Base-by-base conservation (phyloP, 2,797 vertebrate species). In the Acrossocheilus fasciatus region DNA sequence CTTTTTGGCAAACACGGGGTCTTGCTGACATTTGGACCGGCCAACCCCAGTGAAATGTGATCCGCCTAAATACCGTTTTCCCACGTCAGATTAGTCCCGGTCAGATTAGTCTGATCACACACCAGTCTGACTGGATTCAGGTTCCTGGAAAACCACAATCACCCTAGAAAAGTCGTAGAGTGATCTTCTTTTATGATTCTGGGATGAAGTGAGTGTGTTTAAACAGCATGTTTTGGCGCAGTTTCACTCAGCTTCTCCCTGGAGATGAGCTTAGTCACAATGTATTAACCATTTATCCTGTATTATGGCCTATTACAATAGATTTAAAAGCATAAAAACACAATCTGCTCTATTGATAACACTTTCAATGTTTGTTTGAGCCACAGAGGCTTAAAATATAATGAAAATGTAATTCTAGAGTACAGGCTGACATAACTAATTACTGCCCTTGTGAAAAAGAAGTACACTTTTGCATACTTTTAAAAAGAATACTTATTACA, bases 261-360 rank as follows among this genome's bases (percentile, higher is more conserved):
- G 47, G 45, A 87, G 39, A 64, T 39, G 52, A 26, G 68, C 39
- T 77, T 66, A 26, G 12, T 80, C 79, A 66, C 3, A 30, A 68
- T 41, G 50, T 41, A 26, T 41, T 17, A 86, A 66, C 36, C 30
- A 39, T 15, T 43, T 14, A 8, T 30, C 50, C 30, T 73, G 26
- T 15, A 50, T 73, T 64, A 45, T 10, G 7, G 8, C 12, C 81
- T 72, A 36, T 77, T 43, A 30, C 52, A 50, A 26, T 52, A 93
- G 90, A 89, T 92, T 92, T 95, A 95, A 95, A 93, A 94, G 78
- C 69, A 88, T 81, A 87, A 87, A 88, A 91, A 94, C n/a, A 11
- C 39, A 30, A 3, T 79, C 15, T 64, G 57, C 23, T 45, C 7
- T n/a, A 64, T 6, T 17, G n/a, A 26, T n/a, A 64, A 64, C 39